These are phyloP conservation scores for Recurvirostra avosetta DNA, from an alignment of 2,113 vertebrate genomes.

Conservation along the genomic window DNA sequence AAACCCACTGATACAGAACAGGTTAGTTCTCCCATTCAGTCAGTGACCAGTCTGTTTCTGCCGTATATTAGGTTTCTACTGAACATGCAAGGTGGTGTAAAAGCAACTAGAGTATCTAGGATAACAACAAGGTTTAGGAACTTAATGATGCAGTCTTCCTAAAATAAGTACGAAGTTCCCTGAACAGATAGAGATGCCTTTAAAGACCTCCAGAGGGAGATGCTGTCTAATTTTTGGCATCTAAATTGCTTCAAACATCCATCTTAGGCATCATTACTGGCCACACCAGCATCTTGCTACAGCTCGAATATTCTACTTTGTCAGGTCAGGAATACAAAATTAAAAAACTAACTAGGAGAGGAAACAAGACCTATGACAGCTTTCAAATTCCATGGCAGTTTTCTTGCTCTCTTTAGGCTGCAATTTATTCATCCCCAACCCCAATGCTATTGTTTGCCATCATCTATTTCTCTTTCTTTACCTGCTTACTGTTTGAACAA, in stretches of 20 bases:
- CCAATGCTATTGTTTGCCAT: neutral
- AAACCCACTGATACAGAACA: neutral
- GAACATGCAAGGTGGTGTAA: neutral
- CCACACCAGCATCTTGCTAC: neutral
- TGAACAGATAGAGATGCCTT: neutral
- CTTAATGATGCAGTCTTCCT: neutral
- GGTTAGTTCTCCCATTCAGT: neutral
- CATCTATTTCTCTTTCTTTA: neutral
- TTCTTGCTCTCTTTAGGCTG: neutral
- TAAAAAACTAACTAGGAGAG: neutral
- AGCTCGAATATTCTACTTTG: neutral
- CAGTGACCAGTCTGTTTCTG: neutral
- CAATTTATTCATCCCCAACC: neutral
- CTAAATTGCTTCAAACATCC: neutral
- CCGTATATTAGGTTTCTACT: neutral
- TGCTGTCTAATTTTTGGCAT: neutral
- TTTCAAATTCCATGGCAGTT: neutral
- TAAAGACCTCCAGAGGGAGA: slow-evolving; percentile 60
- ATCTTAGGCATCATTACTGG: neutral
- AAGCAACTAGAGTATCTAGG: neutral
- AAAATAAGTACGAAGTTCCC: neutral
- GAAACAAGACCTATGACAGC: neutral
- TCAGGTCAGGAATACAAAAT: neutral
- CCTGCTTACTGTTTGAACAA: neutral
- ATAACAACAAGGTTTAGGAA: neutral